Base-by-base conservation (phyloP, 2,797 vertebrate genomes). In the Streptopelia turtur region DNA sequence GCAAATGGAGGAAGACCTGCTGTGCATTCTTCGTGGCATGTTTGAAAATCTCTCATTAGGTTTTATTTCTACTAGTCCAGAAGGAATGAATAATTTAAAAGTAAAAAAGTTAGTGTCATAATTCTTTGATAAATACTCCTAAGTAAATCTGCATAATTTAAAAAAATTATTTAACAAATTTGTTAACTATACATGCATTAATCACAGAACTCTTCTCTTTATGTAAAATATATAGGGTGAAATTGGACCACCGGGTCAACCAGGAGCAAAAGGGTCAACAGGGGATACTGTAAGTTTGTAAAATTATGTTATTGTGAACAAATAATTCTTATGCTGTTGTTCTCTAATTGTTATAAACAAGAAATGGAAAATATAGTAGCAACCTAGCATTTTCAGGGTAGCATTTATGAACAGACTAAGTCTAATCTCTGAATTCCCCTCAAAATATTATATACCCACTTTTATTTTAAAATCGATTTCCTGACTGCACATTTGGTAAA, bases 171-270 rank as follows among this genome's bases (percentile, higher is more conserved):
- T 27, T 41, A 1, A 69, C 5, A 39, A 27, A 27, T 6, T 33
- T 33, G 4, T 49, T 61, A 63, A 35, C 8, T 50, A 4, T 70
- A 7, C 3, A 6, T 74, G n/a, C 6, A 49, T 66, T 77, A 60
- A 37, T 87, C 11, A 82, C 13, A 60, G 11, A 65, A 66, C 53
- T 87, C 59, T 91, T 94, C 37, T 93, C 69, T 80, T 81, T 52
- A 52, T 94, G 10, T 76, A 10, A 97, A 97, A 97, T 81, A 92
- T 97, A 49, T 63, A 99, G 99, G 99, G 99, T 94, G 99, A 99
- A 95, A 71, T 69, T 94, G 99, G 99, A 92, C 96, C 94, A 22
- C 94, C 98, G 35, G 99, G 99, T 96, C 96, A 97, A 55, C 98
- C 97, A 81, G 99, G 99, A 89, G 95, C 98, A 64, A 98, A 97